Conservation (phyloP, 2,888 invertebrate species). For the Tortricodes alternella region DNA sequence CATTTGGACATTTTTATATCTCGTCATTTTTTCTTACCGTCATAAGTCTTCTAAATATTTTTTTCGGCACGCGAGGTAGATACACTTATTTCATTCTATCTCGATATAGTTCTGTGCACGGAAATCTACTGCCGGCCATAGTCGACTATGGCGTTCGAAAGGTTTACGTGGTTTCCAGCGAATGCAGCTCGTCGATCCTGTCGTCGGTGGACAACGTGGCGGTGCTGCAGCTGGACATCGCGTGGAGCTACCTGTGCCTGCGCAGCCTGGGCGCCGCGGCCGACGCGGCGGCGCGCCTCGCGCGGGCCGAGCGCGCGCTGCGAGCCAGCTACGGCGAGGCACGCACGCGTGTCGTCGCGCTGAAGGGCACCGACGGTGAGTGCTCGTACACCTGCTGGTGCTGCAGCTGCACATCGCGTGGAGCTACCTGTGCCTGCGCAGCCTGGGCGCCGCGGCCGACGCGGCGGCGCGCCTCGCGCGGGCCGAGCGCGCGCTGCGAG, state of each 20-base stretch:
- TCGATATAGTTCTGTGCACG: too few species aligned
- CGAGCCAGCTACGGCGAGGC: constrained; percentile 81
- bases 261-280: constrained; percentile 82
- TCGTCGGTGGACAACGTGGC: constrained; percentile 92
- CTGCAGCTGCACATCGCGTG: constrained; percentile 82
- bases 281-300: constrained; percentile 87
- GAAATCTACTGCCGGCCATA: too few species aligned
- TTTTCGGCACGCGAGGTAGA: too few species aligned
- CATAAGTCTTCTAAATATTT: too few species aligned
- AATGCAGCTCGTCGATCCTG: constrained; percentile 85
- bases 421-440: constrained; percentile 44
- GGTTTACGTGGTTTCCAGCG: too few species aligned
- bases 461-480: constrained; percentile 70
- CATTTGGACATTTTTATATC: too few species aligned
- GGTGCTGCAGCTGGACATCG: constrained; percentile 91
- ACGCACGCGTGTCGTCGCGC: constrained; percentile 54
- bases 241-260: constrained; percentile 94
- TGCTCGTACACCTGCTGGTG: constrained; percentile 85
- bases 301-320: constrained; percentile 85
- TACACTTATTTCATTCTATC: too few species aligned
- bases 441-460: constrained; percentile 82
- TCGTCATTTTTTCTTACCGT: too few species aligned
- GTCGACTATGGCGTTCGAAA: too few species aligned
- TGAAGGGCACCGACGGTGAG: constrained; percentile 67
- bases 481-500: not conserved